Evolutionary conservation across 2,888 invertebrate species (phyloP), one percentile per base, ranked within the genome.

Genomic region (Mamestra brassicae): DNA sequence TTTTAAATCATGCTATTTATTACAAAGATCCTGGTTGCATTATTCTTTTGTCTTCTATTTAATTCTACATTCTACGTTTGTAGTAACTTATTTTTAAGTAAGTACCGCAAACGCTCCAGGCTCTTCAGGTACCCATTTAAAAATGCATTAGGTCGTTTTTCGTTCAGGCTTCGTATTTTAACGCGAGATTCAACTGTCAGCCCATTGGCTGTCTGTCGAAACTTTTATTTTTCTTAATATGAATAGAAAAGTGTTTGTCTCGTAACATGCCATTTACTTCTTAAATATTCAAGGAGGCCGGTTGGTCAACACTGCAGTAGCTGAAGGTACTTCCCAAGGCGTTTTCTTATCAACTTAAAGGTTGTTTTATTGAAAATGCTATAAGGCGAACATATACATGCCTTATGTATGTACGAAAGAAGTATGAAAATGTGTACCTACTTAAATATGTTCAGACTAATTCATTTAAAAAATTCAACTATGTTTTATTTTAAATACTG

Each of bases 391-490:
- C 11, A 50, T 45, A 2, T 6, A 17, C 17, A 17, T 17, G 52
- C 17, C 52, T 52, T 17, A 52, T 17, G 3, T 50, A 50, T 50
- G 2, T 13, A 15, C 36, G 3, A 45, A 50, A 60, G 8, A 36
- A 26, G 10, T 50, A 26, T 69, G n/a, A 62, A 68, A 61, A 61
- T 36, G 4, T 61, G n/a, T 47, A n/a, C 34, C n/a, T 60, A 45
- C 11, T 47, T 13, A 11, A 47, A 47, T 47, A 47, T 47, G 13
- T 47, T 47, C 2, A 47, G 47, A 13, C 11, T 47, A 5, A 47
- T 11, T 47, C 47, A 47, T 13, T 26, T 13, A 13, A 47, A 47
- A 47, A 11, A 47, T 0, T 1, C 4, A 47, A 47, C 47, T 2
- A 3, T 38, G 4, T 38, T 6, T 38, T 6, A 38, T 5, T 38